Conservation (phyloP, 2,888 invertebrate genomes). For the Pelosia muscerda region DNA sequence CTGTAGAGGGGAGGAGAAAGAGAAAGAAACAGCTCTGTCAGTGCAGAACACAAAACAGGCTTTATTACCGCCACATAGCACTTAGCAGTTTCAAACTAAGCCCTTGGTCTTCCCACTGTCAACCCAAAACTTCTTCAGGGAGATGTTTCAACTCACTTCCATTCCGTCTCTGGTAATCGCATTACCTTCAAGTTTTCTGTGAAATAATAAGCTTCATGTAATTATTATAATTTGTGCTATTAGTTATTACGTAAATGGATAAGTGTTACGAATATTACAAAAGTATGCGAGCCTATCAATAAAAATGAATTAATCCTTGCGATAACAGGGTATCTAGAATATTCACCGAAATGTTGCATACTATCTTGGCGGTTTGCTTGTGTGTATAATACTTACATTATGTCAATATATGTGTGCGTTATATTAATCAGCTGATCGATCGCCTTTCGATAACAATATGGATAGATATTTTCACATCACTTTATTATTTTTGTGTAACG, state of each 20-base stretch:
- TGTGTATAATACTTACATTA: neutral
- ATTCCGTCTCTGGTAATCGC: neutral
- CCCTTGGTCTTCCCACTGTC: too few species aligned
- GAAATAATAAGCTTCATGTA: neutral
- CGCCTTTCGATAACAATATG: slow-evolving; percentile 15
- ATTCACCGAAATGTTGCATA: neutral
- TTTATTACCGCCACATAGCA: too few species aligned
- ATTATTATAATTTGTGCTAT: neutral
- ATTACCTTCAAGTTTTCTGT: neutral
- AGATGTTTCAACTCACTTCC: neutral
- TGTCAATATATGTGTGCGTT: neutral
- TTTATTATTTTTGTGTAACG: slow-evolving; percentile 1
- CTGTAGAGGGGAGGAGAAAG: too few species aligned
- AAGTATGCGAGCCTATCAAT: slow-evolving; percentile 8
- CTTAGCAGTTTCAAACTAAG: too few species aligned
- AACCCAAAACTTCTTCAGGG: too few species aligned
- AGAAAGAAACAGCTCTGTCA: too few species aligned
- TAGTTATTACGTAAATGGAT: slow-evolving; percentile 2
- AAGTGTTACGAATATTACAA: slow-evolving; percentile 3
- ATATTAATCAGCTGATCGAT: slow-evolving; percentile 25
- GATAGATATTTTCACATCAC: neutral
- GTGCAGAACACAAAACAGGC: too few species aligned
- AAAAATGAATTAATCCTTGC: slow-evolving; percentile 16
- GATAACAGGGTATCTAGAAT: slow-evolving; percentile 18
- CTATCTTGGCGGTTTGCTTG: neutral